A percentile compares a stretch with the other conserved stretches of the same genome.
These are phyloP conservation scores for Biston betularia DNA, from an alignment of 2,888 invertebrate genomes.

Conservation along the genomic window DNA sequence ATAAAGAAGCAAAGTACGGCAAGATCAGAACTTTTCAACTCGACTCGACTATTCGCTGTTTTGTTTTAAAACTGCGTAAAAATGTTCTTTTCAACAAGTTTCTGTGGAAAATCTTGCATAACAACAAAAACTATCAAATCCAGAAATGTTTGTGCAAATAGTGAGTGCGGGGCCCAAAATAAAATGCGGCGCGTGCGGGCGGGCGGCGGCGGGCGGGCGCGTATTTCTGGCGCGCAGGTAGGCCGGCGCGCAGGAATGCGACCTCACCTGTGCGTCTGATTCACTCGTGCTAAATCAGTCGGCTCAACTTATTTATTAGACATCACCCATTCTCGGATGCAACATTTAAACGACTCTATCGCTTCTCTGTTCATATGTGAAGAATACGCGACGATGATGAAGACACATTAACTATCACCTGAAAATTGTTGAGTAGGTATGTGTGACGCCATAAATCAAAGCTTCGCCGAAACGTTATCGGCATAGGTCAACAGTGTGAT, in stretches of 20 bases:
- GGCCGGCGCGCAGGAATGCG: constrained; percentile 78
- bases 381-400: not conserved
- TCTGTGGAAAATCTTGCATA: constrained; percentile 41
- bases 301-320: constrained; percentile 74
- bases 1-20: constrained; percentile 12
- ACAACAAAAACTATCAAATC: constrained; percentile 58
- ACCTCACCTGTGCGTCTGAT: constrained; percentile 84
- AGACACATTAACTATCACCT: constrained; percentile 5
- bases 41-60: not conserved
- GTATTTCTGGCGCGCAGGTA: constrained; percentile 84
- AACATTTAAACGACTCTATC: constrained; percentile 47
- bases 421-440: constrained; percentile 11
- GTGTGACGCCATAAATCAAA: constrained; percentile 44
- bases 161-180: constrained; percentile 46
- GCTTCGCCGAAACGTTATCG: constrained; percentile 53
- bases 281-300: constrained; percentile 81
- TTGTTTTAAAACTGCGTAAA: constrained; percentile 3
- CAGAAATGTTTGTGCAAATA: constrained; percentile 51
- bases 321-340: constrained; percentile 62
- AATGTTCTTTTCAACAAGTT: constrained; percentile 13
- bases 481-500: constrained; percentile 64
- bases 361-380: constrained; percentile 4
- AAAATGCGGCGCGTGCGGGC: constrained; percentile 52
- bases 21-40: constrained; percentile 24
- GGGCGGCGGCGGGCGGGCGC: constrained; percentile 64